phyloP scores from a whole-genome alignment of 1,140 invertebrate species.

The Drosophila nigrodunni region DNA sequence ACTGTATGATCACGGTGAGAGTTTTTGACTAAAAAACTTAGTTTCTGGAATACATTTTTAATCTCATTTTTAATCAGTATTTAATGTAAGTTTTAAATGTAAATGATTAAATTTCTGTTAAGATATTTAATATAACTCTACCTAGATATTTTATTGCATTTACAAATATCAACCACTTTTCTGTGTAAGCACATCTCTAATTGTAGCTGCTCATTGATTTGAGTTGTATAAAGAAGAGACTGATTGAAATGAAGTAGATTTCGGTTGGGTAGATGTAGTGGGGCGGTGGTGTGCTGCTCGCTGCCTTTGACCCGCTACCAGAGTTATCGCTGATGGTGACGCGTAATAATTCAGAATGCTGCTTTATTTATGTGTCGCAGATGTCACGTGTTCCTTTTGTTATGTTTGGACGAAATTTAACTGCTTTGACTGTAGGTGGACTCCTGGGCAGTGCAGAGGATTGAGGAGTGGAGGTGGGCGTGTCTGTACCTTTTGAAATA shows the following conservation, averaged over 20 bases:
- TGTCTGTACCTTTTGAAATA: conserved; percentile 57
- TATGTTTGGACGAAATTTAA: conserved; percentile 69
- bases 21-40: too few relatives aligned
- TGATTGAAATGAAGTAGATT: not conserved
- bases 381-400: conserved; percentile 78
- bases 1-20: too few relatives aligned
- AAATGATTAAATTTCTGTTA: too few relatives aligned
- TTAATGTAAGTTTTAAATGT: too few relatives aligned
- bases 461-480: not conserved
- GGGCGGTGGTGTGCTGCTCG: not conserved
- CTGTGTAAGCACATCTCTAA: too few relatives aligned
- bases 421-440: conserved; percentile 30
- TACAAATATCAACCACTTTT: too few relatives aligned
- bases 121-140: too few relatives aligned
- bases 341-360: conserved; percentile 69
- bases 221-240: conserved; percentile 32
- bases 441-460: too few relatives aligned
- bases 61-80: too few relatives aligned
- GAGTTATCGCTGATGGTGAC: conserved; percentile 49
- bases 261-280: not conserved
- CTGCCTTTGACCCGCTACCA: not conserved
- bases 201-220: conserved; percentile 46
- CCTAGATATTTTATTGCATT: too few relatives aligned
- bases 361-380: conserved; percentile 74
- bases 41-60: too few relatives aligned